phyloP scores from a whole-genome alignment of 2,888 invertebrate species.

The Andricus quercusramuli region DNA sequence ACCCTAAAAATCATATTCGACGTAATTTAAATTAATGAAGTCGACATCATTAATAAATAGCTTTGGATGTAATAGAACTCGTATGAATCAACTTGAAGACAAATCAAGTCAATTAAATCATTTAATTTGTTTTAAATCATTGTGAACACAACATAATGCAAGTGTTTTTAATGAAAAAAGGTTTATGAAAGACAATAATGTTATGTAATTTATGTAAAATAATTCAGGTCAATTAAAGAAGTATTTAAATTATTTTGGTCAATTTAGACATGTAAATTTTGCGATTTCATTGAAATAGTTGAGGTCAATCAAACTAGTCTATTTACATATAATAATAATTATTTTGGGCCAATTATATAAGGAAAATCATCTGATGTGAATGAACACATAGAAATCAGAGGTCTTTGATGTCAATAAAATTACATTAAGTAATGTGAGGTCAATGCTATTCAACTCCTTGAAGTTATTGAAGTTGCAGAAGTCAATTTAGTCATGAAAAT shows the following conservation, averaged over 20 bases:
- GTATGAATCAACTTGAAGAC: no score
- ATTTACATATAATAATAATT: not conserved
- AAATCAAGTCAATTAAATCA: not conserved
- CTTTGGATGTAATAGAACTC: not conserved
- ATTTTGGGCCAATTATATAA: not conserved
- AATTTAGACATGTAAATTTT: not conserved
- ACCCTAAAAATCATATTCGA: no score
- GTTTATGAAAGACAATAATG: no score
- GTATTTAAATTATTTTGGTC: not conserved
- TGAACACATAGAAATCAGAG: not conserved
- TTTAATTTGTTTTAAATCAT: no score
- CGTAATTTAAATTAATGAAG: no score
- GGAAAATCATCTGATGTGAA: not conserved
- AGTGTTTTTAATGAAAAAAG: not conserved
- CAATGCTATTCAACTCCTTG: not conserved
- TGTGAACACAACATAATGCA: no score
- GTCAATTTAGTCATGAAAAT: no score
- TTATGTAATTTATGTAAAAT: not conserved
- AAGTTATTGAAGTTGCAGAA: no score
- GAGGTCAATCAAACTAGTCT: not conserved
- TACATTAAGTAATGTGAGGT: no score
- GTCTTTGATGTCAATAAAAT: no score
- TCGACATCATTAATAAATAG: no score
- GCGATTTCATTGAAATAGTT: not conserved
- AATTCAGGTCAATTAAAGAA: not conserved